A percentile compares a stretch with the other conserved stretches of the same genome.
Conservation (phyloP, 2,888 invertebrate genomes). For the Meteorus colon region DNA sequence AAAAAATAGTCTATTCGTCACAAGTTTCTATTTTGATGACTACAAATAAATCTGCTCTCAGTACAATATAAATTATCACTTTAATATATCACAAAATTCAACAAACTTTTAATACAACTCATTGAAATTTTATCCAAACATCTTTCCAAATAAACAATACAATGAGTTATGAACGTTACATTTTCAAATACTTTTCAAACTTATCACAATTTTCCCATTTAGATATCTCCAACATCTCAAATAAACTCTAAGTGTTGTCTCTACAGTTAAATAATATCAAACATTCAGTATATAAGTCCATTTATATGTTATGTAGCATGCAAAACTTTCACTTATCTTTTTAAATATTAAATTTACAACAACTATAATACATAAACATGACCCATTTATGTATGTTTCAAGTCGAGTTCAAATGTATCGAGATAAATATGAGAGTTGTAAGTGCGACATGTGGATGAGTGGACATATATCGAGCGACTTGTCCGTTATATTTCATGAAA, state of each 20-base stretch:
- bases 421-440: not conserved
- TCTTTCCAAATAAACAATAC: too few relatives aligned
- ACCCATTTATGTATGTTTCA: not conserved
- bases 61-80: too few relatives aligned
- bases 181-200: too few relatives aligned
- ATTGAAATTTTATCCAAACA: too few relatives aligned
- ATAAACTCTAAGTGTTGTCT: not conserved
- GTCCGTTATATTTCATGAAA: constrained; percentile 9
- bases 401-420: not conserved
- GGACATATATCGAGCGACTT: not conserved
- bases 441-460: not conserved
- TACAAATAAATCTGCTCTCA: too few relatives aligned
- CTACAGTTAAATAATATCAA: not conserved
- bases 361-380: not conserved
- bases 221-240: too few relatives aligned
- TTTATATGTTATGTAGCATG: not conserved
- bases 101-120: too few relatives aligned
- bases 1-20: too few relatives aligned
- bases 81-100: too few relatives aligned
- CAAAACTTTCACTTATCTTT: constrained; percentile 16
- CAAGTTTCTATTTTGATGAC: too few relatives aligned
- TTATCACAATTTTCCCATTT: too few relatives aligned
- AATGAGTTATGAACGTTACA: too few relatives aligned
- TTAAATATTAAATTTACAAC: not conserved
- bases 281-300: not conserved